Evolutionary conservation across 2,888 invertebrate species (phyloP), one percentile per base, ranked within the genome.

Genomic region (Eristalinus sepulchralis): DNA sequence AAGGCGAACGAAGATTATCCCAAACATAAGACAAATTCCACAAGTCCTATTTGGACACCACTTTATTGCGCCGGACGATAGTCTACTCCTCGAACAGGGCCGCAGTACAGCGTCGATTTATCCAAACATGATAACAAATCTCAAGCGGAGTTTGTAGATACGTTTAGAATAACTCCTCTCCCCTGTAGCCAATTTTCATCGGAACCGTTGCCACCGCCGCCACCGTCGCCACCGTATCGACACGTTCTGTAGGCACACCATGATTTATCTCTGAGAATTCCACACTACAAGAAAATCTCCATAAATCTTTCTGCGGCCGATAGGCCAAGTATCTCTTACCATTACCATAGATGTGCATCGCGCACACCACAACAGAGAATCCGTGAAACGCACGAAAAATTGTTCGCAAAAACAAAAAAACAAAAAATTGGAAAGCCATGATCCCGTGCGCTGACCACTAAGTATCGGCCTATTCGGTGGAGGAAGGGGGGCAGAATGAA

Each of bases 351-450:
- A 80, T 77, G 72, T 84, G 39, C 71, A 84, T 84, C 84, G 64
- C 67, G 47, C 81, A 36, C 53, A 68, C 8, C 70, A 59, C n/a
- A 63, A 59, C 20, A 55, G 24, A 34, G 47, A 57, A 77, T 78
- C 73, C 86, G 60, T 82, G 0, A 57, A 78, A 82, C 86, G 82
- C 82, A 86, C 82, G 82, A 82, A 86, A 66, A 85, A 77, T 71
- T 53, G 72, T 39, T 59, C 64, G 59, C 47, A 17, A 17, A 47
- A 47, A 17, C 34, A 71, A 55, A 62, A 24, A 33, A 9, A 1
- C n/a, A n/a, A n/a, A n/a, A n/a, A n/a, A n/a, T n/a, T n/a, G 24
- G 31, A 76, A 33, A 39, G 13, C 39, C 39, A 13, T 39, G 47
- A 67, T 66, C 34, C 34, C 47, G 39, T 20, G 57, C 60, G 27